Conservation (phyloP, 37 sponge, comb jelly and placozoan genomes). For the Agelas oroides region DNA sequence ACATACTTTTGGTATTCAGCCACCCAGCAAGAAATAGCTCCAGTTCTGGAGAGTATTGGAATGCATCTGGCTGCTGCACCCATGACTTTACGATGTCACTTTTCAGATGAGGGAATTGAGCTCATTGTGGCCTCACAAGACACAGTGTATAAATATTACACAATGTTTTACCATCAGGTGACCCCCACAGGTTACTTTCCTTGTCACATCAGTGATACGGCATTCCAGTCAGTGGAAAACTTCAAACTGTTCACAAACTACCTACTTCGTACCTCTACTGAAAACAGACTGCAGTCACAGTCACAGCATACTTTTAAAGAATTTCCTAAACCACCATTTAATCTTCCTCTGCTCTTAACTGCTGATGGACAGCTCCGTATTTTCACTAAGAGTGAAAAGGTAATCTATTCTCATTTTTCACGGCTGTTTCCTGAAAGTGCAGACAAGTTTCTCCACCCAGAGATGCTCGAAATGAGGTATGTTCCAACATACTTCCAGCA, state of each 20-base stretch:
- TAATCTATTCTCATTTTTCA: slow-evolving; percentile 1
- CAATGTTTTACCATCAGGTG: not conserved
- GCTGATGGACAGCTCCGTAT: slow-evolving; percentile 9
- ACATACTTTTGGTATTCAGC: slow-evolving; percentile 4
- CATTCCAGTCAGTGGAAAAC: slow-evolving; percentile 5
- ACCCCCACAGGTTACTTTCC: not conserved
- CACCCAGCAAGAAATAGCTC: too few species aligned
- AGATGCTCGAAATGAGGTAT: not conserved
- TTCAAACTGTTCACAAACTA: slow-evolving; percentile 33
- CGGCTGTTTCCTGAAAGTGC: not conserved
- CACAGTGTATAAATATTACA: slow-evolving; percentile 22
- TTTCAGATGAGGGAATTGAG: not conserved
- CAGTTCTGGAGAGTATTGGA: slow-evolving; percentile 12
- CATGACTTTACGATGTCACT: not conserved
- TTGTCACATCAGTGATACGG: not conserved
- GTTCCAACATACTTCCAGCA: not conserved
- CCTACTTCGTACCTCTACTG: not conserved
- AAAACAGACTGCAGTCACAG: too few species aligned
- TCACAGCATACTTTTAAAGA: not conserved
- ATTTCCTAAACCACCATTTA: slow-evolving; percentile 8
- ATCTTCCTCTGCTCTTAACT: slow-evolving; percentile 12
- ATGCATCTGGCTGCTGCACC: not conserved
- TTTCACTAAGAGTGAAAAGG: not conserved
- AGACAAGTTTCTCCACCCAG: slow-evolving; percentile 15
- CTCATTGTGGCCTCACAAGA: not conserved